Conservation (phyloP, 2,888 invertebrate genomes). For the Entomobrya proxima region DNA sequence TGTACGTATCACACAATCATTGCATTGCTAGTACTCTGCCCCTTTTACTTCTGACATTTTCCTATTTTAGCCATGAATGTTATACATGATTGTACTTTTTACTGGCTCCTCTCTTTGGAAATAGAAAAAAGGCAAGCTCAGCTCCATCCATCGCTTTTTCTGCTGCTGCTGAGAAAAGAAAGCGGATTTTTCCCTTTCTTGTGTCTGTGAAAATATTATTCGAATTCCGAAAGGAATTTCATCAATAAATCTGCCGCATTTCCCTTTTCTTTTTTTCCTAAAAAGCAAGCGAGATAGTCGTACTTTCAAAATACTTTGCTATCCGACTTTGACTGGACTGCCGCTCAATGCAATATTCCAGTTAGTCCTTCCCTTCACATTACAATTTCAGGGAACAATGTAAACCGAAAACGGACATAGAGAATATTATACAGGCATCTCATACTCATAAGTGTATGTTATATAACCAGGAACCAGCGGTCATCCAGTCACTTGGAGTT, state of each 20-base stretch:
- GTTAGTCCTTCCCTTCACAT: neutral
- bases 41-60: conserved; percentile 42
- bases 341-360: conserved; percentile 17
- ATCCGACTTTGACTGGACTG: conserved; percentile 36
- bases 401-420: no score
- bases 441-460: neutral
- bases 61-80: conserved; percentile 46
- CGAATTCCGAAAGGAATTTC: conserved; percentile 76
- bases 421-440: no score
- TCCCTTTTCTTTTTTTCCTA: conserved; percentile 69
- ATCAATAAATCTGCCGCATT: conserved; percentile 76
- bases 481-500: conserved; percentile 40
- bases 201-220: conserved; percentile 75
- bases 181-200: conserved; percentile 59
- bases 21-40: conserved; percentile 10
- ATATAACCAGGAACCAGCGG: neutral
- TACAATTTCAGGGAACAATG: conserved; percentile 13
- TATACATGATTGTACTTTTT: conserved; percentile 46
- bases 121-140: conserved; percentile 60
- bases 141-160: conserved; percentile 39
- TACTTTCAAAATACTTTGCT: conserved; percentile 64
- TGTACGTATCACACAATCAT: conserved; percentile 27
- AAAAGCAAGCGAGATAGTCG: conserved; percentile 22
- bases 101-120: conserved; percentile 14
- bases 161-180: conserved; percentile 31